These are phyloP conservation scores for Tokudaia tokunoshimensis DNA, from an alignment of 2,797 vertebrate species.

Conservation along the genomic window DNA sequence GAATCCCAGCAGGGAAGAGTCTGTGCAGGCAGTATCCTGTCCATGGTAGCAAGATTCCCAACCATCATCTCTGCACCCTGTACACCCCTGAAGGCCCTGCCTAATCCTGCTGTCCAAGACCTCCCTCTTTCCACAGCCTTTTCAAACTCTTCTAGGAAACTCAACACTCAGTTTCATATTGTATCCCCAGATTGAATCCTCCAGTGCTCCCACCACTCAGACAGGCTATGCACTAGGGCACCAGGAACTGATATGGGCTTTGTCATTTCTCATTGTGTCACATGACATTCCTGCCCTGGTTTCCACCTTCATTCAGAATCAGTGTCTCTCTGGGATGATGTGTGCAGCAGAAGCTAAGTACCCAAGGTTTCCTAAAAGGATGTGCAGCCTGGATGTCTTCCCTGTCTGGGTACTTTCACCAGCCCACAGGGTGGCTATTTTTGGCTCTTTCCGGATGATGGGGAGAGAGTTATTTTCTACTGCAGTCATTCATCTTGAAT, in stretches of 20 bases:
- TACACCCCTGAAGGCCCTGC: neutral
- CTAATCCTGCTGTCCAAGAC: neutral
- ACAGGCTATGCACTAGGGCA: neutral
- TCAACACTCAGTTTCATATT: rapidly evolving
- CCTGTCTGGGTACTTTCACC: neutral
- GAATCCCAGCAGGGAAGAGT: neutral
- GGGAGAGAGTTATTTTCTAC: constrained; percentile 83
- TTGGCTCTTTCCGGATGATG: constrained; percentile 75
- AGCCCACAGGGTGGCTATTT: constrained; percentile 71
- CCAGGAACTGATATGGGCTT: neutral
- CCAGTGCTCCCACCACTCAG: neutral
- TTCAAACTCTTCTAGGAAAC: neutral
- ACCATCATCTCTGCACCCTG: neutral
- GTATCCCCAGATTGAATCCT: rapidly evolving
- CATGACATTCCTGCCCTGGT: neutral
- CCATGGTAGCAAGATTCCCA: neutral
- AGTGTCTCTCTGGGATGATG: no score
- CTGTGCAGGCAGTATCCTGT: no score
- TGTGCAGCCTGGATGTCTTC: neutral
- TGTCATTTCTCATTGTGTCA: neutral
- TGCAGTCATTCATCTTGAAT: constrained; percentile 52
- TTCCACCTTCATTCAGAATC: neutral
- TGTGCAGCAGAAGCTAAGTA: no score
- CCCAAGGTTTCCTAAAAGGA: neutral
- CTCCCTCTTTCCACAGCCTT: neutral